phyloP scores from a whole-genome alignment of 2,113 vertebrate genomes.

The Cariama cristata region DNA sequence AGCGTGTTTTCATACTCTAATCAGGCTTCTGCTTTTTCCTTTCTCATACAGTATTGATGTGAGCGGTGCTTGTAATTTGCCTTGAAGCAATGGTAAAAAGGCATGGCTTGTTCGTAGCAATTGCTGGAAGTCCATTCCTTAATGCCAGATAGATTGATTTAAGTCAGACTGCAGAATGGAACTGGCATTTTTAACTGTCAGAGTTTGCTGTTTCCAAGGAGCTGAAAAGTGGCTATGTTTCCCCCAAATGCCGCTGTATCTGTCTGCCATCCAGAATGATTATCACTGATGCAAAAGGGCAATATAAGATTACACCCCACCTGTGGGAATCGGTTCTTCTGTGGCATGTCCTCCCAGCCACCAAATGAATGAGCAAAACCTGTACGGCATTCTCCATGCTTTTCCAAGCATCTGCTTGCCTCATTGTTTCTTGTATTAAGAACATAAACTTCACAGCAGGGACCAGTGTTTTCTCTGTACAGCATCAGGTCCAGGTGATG shows the following conservation, averaged over 20 bases:
- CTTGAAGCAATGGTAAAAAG: not conserved
- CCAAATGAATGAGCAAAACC: not conserved
- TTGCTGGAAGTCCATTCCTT: not conserved
- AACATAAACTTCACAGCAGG: not conserved
- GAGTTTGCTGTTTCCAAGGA: not conserved
- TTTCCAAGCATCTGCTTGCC: not conserved
- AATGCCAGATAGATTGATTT: not conserved
- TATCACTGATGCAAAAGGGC: not conserved
- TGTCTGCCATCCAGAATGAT: not conserved
- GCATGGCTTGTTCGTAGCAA: not conserved
- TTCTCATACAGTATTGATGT: constrained; percentile 1
- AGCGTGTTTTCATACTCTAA: not conserved
- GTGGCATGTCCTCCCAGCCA: not conserved
- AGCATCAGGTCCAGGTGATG: not conserved
- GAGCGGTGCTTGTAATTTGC: not conserved
- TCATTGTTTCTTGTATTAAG: not conserved
- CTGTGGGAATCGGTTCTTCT: not conserved
- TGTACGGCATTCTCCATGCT: not conserved
- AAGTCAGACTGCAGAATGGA: not conserved
- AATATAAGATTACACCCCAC: not conserved
- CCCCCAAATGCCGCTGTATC: not conserved
- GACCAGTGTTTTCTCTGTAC: not conserved
- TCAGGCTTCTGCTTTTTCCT: not conserved
- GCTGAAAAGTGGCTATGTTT: not conserved
- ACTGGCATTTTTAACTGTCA: not conserved